Evolutionary conservation across 2,888 invertebrate genomes (phyloP), one percentile per base, ranked within the genome.

Genomic region (Netelia virgata): DNA sequence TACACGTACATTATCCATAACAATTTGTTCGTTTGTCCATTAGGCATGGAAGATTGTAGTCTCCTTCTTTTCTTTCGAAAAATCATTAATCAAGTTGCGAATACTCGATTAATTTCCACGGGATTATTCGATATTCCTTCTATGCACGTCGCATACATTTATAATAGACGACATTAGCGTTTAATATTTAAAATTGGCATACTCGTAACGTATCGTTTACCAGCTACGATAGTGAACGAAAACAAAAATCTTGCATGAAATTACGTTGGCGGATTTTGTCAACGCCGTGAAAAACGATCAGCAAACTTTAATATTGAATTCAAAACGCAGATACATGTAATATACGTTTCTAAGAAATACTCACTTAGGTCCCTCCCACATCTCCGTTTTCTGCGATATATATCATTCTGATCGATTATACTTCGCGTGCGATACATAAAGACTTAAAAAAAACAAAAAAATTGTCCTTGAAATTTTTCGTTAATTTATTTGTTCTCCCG

Each of bases 111-210:
- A 53, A 75, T 79, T 82, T 66, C 47, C 47, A 79, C 70, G 11
- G 47, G 5, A 63, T 23, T 70, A 73, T 36, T 75, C 75, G 53
- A 73, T 76, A 74, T 82, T 83, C 50, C 78, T 78, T 86, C 86
- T 89, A 88, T 90, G 89, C 88, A 90, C 88, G 87, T 84, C 87
- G 85, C 86, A 87, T 87, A 90, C 84, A 88, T 88, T 91, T 89
- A 86, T 90, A 89, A 89, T 83, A 84, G 88, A 50, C 86, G 77
- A 88, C 87, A 88, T 82, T 88, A 88, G 87, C 87, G 84, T 63
- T 68, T 90, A 90, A 90, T 89, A 90, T 90, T 89, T 87, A 90
- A 69, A 50, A 89, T 88, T 90, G 88, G 88, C 90, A 89, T 89
- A 89, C 80, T 88, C 88, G 86, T 84, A 87, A 87, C 89, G 86